Percentiles rank a stretch among this genome's conserved stretches.
Evolutionary conservation across 2,888 invertebrate genomes (phyloP).

Genomic region (Amitus sp.): DNA sequence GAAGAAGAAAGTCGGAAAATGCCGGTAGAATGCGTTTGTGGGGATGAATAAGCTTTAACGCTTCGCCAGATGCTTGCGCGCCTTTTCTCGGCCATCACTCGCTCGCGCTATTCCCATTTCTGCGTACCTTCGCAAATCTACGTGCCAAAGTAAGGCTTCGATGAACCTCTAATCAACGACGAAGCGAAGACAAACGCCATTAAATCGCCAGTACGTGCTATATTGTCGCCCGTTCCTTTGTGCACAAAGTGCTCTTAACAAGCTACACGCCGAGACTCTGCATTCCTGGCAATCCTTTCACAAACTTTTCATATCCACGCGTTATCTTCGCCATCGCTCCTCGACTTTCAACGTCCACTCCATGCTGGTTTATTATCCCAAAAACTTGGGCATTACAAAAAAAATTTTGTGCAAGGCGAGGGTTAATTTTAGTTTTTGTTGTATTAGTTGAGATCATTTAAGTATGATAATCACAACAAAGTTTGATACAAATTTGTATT

Average conservation of each 20-base stretch:
- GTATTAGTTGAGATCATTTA: no score
- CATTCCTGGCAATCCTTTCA: constrained; percentile 12
- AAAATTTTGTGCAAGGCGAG: no score
- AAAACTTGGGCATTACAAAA: no score
- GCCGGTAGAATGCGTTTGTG: not conserved
- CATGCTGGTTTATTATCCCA: no score
- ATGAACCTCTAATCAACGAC: constrained; percentile 35
- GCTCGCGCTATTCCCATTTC: constrained; percentile 19
- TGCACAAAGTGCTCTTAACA: constrained; percentile 13
- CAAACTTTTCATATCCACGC: constrained; percentile 4
- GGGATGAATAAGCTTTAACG: constrained; percentile 17
- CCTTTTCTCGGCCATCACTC: constrained; percentile 8
- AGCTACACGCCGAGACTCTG: constrained; percentile 5
- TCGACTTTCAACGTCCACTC: no score
- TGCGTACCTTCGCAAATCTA: constrained; percentile 13
- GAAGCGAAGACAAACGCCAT: constrained; percentile 30
- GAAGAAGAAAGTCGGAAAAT: constrained; percentile 7
- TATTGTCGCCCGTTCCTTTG: constrained; percentile 9
- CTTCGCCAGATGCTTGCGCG: constrained; percentile 12
- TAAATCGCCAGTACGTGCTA: constrained; percentile 24
- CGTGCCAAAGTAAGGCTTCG: constrained; percentile 23
- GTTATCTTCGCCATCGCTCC: not conserved
- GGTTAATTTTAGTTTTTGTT: no score
- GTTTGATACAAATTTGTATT: no score
- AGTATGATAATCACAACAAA: no score